Conservation (phyloP, 2,797 vertebrate genomes). For the Chrysocyon brachyurus region DNA sequence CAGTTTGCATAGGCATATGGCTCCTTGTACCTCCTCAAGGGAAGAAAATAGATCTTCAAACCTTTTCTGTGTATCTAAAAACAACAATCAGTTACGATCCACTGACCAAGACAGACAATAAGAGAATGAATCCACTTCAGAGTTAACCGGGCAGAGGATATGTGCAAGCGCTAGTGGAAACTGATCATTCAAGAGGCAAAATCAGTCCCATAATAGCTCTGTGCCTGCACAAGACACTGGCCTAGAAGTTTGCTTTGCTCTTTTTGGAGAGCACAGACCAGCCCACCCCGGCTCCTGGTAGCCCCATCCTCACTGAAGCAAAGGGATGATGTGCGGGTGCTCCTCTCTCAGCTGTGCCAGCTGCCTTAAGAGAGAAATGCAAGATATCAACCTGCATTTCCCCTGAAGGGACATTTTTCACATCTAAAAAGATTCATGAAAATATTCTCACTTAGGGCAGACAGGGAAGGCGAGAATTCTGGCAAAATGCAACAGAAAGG, state of each 20-base stretch:
- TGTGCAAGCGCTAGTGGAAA: background rate
- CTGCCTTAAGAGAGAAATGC: background rate
- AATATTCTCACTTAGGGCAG: background rate
- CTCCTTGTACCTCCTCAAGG: too few species aligned
- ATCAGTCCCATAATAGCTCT: background rate
- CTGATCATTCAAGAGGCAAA: background rate
- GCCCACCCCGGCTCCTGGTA: background rate
- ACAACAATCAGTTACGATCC: background rate
- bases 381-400: background rate
- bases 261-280: background rate
- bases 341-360: background rate
- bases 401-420: background rate
- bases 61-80: background rate
- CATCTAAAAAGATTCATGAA: background rate
- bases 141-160: background rate
- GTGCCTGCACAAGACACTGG: background rate
- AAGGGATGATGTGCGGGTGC: background rate
- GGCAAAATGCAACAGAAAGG: background rate
- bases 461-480: background rate
- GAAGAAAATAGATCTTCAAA: background rate
- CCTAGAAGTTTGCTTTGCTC: background rate
- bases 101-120: background rate
- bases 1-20: accelerated
- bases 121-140: background rate
- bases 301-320: background rate